phyloP scores from a whole-genome alignment of 2,113 vertebrate species.

The Grus americana region DNA sequence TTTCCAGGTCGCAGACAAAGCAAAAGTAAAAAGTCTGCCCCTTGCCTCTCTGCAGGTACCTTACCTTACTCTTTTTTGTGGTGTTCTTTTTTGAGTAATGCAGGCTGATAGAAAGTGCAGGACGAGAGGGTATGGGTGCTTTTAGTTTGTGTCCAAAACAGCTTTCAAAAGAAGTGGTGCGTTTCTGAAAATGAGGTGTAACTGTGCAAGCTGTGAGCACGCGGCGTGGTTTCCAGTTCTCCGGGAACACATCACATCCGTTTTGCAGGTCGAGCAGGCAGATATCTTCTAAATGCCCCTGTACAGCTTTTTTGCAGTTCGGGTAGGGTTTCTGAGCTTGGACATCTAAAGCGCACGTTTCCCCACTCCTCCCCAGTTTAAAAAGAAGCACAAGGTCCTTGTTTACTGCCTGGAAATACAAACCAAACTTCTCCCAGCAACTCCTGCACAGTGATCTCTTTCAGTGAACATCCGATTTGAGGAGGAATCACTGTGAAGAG shows the following conservation, averaged over 20 bases:
- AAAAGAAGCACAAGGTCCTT: not conserved
- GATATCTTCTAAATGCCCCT: not conserved
- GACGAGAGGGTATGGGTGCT: too few relatives aligned
- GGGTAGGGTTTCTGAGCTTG: not conserved
- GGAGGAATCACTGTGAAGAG: not conserved
- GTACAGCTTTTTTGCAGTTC: not conserved
- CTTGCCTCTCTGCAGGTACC: not conserved
- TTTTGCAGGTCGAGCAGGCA: not conserved
- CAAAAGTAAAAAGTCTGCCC: not conserved
- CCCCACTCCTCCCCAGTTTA: not conserved
- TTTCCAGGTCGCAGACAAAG: too few relatives aligned
- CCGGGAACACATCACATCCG: too few relatives aligned
- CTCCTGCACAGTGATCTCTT: not conserved
- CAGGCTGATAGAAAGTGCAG: not conserved
- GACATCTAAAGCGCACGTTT: not conserved
- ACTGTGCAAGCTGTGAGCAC: not conserved
- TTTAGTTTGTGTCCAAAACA: not conserved
- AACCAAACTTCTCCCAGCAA: not conserved
- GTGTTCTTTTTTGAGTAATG: not conserved
- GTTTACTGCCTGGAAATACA: not conserved
- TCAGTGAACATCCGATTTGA: not conserved
- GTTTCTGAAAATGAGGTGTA: accelerated
- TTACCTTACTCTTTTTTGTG: too few relatives aligned
- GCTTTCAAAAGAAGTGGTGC: not conserved
- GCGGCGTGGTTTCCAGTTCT: accelerated